A percentile compares a stretch with the other conserved stretches of the same genome.
These are phyloP conservation scores for Onychomys leucogaster DNA, from an alignment of 2,797 vertebrate genomes.

Conservation along the genomic window DNA sequence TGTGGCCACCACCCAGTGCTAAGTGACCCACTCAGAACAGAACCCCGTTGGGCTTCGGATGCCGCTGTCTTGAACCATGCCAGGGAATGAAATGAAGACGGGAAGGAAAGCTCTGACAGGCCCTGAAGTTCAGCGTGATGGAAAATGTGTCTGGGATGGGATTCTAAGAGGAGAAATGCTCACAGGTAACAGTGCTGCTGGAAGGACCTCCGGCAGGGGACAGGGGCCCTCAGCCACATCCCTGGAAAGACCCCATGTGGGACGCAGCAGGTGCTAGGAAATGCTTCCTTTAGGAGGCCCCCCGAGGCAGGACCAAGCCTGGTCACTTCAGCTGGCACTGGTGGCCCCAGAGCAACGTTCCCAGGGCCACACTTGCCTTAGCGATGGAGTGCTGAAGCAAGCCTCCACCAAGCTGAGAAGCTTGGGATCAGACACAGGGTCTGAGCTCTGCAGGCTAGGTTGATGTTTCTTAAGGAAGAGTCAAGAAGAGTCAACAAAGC, in stretches of 20 bases:
- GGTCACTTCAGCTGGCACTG: no score
- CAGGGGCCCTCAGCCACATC: fast-evolving
- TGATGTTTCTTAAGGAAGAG: neutral
- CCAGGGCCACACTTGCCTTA: neutral
- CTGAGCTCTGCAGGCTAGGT: neutral
- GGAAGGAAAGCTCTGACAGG: neutral
- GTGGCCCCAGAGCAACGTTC: neutral
- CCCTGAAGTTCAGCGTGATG: neutral
- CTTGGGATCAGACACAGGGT: neutral
- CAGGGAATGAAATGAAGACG: neutral
- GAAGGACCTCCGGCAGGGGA: fast-evolving
- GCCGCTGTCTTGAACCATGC: neutral
- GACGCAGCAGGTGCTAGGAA: neutral
- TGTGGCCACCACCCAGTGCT: neutral
- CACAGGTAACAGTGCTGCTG: neutral
- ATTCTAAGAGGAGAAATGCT: neutral
- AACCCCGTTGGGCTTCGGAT: neutral
- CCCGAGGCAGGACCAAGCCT: neutral
- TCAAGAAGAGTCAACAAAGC: neutral
- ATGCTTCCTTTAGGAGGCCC: neutral
- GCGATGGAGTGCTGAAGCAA: neutral
- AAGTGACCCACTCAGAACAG: neutral
- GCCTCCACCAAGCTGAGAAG: neutral
- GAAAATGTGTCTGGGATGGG: neutral
- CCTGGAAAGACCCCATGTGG: fast-evolving